phyloP scores from a whole-genome alignment of 2,113 vertebrate species.

The Corydoras sp. region DNA sequence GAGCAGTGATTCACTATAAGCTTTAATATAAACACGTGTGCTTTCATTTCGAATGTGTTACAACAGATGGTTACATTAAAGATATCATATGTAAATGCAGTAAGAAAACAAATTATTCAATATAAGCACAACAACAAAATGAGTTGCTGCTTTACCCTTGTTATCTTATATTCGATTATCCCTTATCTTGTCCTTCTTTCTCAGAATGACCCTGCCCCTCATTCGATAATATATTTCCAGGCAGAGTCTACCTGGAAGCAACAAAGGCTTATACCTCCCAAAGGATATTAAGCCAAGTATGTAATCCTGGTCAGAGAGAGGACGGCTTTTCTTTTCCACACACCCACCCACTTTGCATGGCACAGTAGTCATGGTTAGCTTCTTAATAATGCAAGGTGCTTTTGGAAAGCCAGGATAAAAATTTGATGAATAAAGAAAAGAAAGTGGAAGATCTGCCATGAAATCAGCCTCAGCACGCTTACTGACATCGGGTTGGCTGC shows the following conservation, averaged over 20 bases:
- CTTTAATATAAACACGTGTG: too few relatives aligned
- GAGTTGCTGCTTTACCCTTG: too few relatives aligned
- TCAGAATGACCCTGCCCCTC: neutral
- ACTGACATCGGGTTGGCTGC: constrained; percentile 34
- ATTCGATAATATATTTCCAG: neutral
- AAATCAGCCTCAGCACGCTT: constrained; percentile 46
- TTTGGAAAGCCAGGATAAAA: constrained; percentile 46
- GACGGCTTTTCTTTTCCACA: constrained; percentile 6
- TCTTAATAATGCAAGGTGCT: constrained; percentile 46
- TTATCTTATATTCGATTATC: too few relatives aligned
- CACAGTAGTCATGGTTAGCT: constrained; percentile 36
- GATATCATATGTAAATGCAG: too few relatives aligned
- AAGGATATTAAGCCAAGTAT: constrained; percentile 14
- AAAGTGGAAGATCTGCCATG: constrained; percentile 45
- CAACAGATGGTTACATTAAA: too few relatives aligned
- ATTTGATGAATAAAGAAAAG: constrained; percentile 40
- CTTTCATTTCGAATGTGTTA: too few relatives aligned
- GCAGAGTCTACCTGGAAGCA: constrained; percentile 26
- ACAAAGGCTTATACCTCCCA: constrained; percentile 18
- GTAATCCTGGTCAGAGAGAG: constrained; percentile 12
- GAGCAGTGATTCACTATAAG: too few relatives aligned
- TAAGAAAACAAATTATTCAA: too few relatives aligned
- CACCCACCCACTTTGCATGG: constrained; percentile 25
- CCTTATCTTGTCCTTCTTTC: neutral
- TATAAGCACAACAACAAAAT: too few relatives aligned